These are phyloP conservation scores for Ethmia dodecea DNA, from an alignment of 2,888 invertebrate species.

Conservation along the genomic window DNA sequence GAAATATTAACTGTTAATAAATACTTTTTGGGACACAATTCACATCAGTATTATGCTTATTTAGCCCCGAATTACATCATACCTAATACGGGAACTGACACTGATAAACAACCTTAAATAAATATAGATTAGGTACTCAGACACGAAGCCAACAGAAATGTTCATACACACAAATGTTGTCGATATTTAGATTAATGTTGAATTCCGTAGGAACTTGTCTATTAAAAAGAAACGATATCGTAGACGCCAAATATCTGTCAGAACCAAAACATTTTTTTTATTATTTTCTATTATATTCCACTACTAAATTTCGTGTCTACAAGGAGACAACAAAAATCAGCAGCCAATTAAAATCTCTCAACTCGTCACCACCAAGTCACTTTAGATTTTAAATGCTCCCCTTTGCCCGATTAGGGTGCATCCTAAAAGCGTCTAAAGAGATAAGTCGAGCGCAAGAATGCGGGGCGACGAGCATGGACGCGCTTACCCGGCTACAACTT, in stretches of 20 bases:
- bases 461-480: slow-evolving; percentile 63
- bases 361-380: slow-evolving; percentile 55
- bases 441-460: slow-evolving; percentile 70
- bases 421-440: slow-evolving; percentile 70
- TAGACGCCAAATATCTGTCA: slow-evolving; percentile 7
- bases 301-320: slow-evolving; percentile 9
- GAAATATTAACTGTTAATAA: no score
- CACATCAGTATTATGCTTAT: no score
- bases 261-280: slow-evolving; percentile 1
- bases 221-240: no score
- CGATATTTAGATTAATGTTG: no score
- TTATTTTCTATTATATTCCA: not conserved
- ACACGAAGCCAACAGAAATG: no score
- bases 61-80: no score
- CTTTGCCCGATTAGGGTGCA: slow-evolving; percentile 68
- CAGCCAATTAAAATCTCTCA: slow-evolving; percentile 66
- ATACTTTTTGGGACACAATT: no score
- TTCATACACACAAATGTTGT: no score
- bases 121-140: no score
- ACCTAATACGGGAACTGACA: no score
- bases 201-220: no score
- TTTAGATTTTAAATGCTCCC: slow-evolving; percentile 63
- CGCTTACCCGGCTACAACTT: slow-evolving; percentile 42
- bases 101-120: no score
- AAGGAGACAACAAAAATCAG: slow-evolving; percentile 47